Percentiles rank a stretch among this genome's conserved stretches.
Conservation (phyloP, 1,140 invertebrate genomes). For the Diachasma alloeum region DNA sequence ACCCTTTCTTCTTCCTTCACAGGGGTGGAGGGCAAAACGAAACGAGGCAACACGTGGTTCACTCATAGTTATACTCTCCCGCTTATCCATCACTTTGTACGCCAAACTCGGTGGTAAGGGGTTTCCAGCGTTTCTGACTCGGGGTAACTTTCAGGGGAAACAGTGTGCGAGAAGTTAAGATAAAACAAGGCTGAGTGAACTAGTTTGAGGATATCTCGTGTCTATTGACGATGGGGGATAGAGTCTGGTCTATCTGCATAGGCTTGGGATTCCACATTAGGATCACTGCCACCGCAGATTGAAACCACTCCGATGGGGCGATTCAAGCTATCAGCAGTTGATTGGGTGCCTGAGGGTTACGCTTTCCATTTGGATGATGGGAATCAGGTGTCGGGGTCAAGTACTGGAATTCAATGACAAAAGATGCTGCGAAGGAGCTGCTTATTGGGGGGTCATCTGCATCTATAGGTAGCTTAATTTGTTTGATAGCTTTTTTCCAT, state of each 20-base stretch:
- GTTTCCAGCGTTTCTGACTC: too few relatives aligned
- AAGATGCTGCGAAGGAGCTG: too few relatives aligned
- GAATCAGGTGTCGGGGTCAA: neutral
- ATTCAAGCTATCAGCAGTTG: neutral
- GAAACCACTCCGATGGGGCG: neutral
- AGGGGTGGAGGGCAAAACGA: constrained; percentile 14
- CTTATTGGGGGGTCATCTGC: too few relatives aligned
- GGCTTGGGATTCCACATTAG: neutral
- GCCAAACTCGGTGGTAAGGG: neutral
- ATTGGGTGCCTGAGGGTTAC: neutral
- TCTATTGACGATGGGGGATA: neutral
- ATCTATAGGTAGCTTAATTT: too few relatives aligned
- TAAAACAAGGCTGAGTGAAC: neutral
- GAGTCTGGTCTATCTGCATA: neutral
- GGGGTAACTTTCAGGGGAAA: neutral
- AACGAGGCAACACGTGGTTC: constrained; percentile 52
- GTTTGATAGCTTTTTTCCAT: too few relatives aligned
- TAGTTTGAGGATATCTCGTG: neutral
- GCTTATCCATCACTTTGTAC: constrained; percentile 34
- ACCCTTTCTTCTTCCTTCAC: neutral
- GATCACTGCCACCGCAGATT: neutral
- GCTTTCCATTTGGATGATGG: constrained; percentile 13
- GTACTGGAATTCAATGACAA: too few relatives aligned
- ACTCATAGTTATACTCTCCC: constrained; percentile 44
- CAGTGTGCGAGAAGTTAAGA: neutral